These are phyloP conservation scores for Enteromius radiatus DNA, from an alignment of 2,797 vertebrate species.

Conservation along the genomic window DNA sequence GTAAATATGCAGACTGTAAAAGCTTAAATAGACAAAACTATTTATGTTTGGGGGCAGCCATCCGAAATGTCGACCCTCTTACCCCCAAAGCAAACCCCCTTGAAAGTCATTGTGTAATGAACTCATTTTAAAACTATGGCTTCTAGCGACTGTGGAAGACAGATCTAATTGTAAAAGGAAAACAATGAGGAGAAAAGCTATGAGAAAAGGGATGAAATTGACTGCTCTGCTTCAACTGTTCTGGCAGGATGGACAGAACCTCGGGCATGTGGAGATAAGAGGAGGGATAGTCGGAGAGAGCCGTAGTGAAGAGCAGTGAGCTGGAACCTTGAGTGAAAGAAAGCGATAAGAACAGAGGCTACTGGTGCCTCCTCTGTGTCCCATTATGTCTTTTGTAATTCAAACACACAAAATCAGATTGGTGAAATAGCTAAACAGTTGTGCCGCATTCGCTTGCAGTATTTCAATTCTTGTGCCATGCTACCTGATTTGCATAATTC, in stretches of 20 bases:
- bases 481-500: neutral
- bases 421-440: neutral
- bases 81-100: neutral
- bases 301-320: slow-evolving; percentile 15
- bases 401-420: slow-evolving; percentile 13
- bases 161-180: neutral
- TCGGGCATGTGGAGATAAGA: slow-evolving; percentile 41
- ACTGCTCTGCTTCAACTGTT: slow-evolving; percentile 23
- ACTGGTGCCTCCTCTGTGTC: slow-evolving; percentile 2
- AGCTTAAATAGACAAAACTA: neutral
- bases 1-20: neutral
- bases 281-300: slow-evolving; percentile 5
- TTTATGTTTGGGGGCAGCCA: slow-evolving; percentile 7
- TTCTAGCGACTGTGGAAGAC: neutral
- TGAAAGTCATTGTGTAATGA: slow-evolving; percentile 2
- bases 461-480: neutral
- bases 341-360: slow-evolving; percentile 21
- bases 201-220: slow-evolving; percentile 40
- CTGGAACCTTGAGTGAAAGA: slow-evolving; percentile 41
- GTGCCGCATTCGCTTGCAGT: neutral
- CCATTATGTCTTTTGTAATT: slow-evolving; percentile 12
- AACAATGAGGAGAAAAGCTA: slow-evolving; percentile 1
- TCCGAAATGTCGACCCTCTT: neutral
- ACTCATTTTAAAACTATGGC: neutral
- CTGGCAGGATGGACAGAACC: slow-evolving; percentile 34